Conservation (phyloP, 2,888 invertebrate species). For the Pyrocoelia pectoralis region DNA sequence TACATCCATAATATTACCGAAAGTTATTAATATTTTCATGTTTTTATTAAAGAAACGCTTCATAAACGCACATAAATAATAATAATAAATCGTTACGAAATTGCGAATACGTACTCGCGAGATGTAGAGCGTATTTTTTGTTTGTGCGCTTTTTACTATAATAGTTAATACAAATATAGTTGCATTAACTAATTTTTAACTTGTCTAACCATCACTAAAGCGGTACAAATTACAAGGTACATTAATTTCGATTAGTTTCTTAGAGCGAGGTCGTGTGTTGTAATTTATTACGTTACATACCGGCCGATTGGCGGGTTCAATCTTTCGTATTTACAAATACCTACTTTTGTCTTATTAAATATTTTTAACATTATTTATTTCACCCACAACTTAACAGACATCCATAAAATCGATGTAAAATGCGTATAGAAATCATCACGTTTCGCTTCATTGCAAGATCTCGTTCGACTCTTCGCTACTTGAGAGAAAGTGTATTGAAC, state of each 20-base stretch:
- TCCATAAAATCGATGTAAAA: constrained; percentile 10
- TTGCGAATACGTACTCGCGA: not conserved
- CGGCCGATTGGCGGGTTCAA: constrained; percentile 2
- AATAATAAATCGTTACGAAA: too few species aligned
- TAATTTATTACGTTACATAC: constrained; percentile 14
- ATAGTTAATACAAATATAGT: constrained; percentile 12
- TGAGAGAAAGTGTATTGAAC: too few species aligned
- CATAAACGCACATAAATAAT: too few species aligned
- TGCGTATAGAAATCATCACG: too few species aligned
- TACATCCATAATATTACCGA: too few species aligned
- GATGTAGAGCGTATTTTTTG: not conserved
- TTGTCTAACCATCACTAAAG: constrained; percentile 7
- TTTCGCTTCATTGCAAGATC: too few species aligned
- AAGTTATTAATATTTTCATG: too few species aligned
- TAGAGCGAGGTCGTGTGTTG: constrained; percentile 14
- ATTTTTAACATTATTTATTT: not conserved
- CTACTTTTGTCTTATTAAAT: not conserved
- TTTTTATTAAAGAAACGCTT: not conserved
- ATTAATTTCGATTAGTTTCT: constrained; percentile 16
- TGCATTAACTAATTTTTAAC: constrained; percentile 3
- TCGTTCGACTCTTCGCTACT: too few species aligned
- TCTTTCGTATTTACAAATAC: constrained; percentile 6
- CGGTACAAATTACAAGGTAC: constrained; percentile 15
- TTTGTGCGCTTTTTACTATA: not conserved
- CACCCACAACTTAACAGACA: not conserved